Percentiles rank a stretch among this genome's conserved stretches.
These are phyloP conservation scores for Caenorhabditis macrosperma DNA, from an alignment of 2,888 invertebrate species.

Conservation along the genomic window DNA sequence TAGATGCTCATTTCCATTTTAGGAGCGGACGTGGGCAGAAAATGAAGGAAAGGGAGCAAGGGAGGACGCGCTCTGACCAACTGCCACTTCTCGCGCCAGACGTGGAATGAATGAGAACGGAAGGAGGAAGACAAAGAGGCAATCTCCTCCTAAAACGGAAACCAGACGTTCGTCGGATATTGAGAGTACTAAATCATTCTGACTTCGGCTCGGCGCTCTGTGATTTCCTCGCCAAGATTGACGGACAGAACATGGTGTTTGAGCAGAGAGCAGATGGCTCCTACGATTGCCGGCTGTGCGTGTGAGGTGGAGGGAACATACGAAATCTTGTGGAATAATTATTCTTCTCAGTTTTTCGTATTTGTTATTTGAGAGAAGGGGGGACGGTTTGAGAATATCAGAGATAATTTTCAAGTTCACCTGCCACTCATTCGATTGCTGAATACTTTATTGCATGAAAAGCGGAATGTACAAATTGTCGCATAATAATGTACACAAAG, in stretches of 20 bases:
- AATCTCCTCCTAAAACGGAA: background rate
- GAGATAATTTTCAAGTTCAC: too few relatives aligned
- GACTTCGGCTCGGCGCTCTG: background rate
- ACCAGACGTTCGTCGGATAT: background rate
- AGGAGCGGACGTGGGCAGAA: background rate
- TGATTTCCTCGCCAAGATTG: background rate
- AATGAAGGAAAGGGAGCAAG: background rate
- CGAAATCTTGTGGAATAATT: too few relatives aligned
- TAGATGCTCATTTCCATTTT: background rate
- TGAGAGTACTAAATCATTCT: background rate
- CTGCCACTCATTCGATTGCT: background rate
- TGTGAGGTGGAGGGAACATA: background rate
- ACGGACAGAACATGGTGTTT: background rate
- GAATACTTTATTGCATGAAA: conserved; percentile 34
- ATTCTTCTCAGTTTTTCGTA: too few relatives aligned
- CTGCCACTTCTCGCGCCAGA: background rate
- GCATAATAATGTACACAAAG: conserved; percentile 40
- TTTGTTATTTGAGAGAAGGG: too few relatives aligned
- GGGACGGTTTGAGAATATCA: too few relatives aligned
- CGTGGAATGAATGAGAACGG: background rate
- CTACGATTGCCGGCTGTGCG: background rate
- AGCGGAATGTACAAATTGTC: conserved; percentile 39
- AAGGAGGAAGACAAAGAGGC: background rate
- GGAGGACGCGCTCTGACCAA: background rate
- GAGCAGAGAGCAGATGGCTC: background rate